Conservation (phyloP, 2,797 vertebrate genomes). For the Florisuga fusca region DNA sequence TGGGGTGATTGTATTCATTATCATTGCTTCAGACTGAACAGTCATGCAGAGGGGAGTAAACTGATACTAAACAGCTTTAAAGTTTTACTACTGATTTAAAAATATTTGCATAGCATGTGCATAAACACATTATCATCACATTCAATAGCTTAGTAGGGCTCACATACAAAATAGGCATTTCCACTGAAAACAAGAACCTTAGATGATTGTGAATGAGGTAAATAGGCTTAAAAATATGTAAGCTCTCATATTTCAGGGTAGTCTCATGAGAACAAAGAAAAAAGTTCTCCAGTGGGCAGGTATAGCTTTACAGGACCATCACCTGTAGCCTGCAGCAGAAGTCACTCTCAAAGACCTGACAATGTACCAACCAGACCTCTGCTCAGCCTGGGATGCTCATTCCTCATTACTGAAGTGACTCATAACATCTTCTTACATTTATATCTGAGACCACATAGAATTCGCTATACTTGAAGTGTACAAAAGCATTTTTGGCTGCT, state of each 20-base stretch:
- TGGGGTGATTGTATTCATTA: not conserved
- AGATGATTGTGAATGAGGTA: not conserved
- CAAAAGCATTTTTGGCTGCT: slow-evolving; percentile 7
- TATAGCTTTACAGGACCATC: not conserved
- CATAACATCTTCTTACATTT: not conserved
- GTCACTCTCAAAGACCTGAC: not conserved
- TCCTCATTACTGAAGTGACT: not conserved
- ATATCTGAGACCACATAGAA: not conserved
- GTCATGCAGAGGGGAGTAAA: not conserved
- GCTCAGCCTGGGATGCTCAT: not conserved
- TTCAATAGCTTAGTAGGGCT: not conserved
- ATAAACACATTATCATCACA: not conserved
- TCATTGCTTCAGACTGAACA: not conserved
- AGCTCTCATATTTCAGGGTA: not conserved
- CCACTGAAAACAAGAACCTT: not conserved
- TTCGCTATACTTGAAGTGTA: not conserved
- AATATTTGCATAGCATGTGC: not conserved
- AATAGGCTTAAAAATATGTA: not conserved
- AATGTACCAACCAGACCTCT: not conserved
- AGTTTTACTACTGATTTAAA: not conserved
- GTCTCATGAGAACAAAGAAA: not conserved
- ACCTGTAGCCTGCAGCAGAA: not conserved
- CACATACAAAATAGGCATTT: not conserved
- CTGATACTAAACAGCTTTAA: slow-evolving; percentile 6
- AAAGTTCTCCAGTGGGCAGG: not conserved